Conservation (phyloP, 53 echinoderm and acorn worm species). For the Apostichopus leukothele region DNA sequence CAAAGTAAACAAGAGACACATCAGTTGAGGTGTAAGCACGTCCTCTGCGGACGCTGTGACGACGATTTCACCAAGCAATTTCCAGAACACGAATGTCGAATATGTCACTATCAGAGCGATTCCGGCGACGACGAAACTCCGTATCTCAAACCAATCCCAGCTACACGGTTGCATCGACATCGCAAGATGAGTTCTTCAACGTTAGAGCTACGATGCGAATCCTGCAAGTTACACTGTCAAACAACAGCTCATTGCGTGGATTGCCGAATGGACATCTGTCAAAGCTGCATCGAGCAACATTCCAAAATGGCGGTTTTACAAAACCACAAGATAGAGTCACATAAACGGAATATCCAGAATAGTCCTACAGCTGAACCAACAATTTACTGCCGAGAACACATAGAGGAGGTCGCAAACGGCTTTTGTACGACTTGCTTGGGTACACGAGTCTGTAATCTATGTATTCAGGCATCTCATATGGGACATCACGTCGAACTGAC, state of each 20-base stretch:
- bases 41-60: not conserved
- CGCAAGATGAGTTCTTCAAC: not conserved
- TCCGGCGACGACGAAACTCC: not conserved
- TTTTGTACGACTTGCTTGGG: not conserved
- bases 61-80: not conserved
- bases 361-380: not conserved
- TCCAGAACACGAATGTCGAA: constrained; percentile 1
- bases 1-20: too few relatives aligned
- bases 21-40: not conserved
- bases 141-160: constrained; percentile 14
- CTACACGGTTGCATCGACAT: not conserved
- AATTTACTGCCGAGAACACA: not conserved
- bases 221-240: not conserved
- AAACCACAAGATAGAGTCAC: not conserved
- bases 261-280: constrained; percentile 21
- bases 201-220: not conserved
- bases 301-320: constrained; percentile 12
- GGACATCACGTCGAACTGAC: not conserved
- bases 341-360: not conserved
- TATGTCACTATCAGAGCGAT: not conserved
- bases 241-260: not conserved
- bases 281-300: not conserved
- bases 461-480: not conserved
- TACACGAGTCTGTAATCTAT: not conserved
- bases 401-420: not conserved